These are phyloP conservation scores for Enchytraeus crypticus DNA, from an alignment of 2,888 invertebrate species.

Conservation along the genomic window DNA sequence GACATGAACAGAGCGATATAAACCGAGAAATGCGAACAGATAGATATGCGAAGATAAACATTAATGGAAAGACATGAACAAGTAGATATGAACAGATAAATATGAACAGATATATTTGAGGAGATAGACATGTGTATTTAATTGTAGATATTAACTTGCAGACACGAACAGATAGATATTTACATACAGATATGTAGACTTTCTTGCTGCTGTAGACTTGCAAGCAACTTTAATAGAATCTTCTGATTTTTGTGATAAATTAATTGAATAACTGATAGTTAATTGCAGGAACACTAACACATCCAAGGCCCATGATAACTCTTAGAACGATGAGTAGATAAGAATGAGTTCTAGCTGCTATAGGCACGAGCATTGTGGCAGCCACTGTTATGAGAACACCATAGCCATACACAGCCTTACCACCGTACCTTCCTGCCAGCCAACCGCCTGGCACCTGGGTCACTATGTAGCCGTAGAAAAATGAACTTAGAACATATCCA, in stretches of 20 bases:
- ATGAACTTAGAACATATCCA: constrained; percentile 19
- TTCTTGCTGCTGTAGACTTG: neutral
- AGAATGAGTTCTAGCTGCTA: constrained; percentile 16
- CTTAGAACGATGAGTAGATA: constrained; percentile 16
- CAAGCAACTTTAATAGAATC: neutral
- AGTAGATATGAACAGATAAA: neutral
- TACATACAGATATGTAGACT: neutral
- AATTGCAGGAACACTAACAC: constrained; percentile 4
- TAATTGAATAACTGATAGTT: neutral
- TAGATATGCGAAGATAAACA: neutral
- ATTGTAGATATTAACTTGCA: too few relatives aligned
- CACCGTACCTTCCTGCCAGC: constrained; percentile 18
- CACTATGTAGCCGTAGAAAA: constrained; percentile 23
- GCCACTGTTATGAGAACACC: constrained; percentile 13
- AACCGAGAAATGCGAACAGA: neutral
- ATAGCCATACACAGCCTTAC: constrained; percentile 18
- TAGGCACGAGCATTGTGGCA: constrained; percentile 17
- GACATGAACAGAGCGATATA: too few relatives aligned
- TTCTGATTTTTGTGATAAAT: neutral
- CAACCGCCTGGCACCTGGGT: constrained; percentile 23
- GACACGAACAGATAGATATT: too few relatives aligned
- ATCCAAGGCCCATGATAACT: constrained; percentile 17
- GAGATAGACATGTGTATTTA: neutral
- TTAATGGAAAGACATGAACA: too few relatives aligned
- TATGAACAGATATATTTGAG: neutral